Evolutionary conservation across 2,888 invertebrate species (phyloP).

Genomic region (Steinernema hermaphroditum): DNA sequence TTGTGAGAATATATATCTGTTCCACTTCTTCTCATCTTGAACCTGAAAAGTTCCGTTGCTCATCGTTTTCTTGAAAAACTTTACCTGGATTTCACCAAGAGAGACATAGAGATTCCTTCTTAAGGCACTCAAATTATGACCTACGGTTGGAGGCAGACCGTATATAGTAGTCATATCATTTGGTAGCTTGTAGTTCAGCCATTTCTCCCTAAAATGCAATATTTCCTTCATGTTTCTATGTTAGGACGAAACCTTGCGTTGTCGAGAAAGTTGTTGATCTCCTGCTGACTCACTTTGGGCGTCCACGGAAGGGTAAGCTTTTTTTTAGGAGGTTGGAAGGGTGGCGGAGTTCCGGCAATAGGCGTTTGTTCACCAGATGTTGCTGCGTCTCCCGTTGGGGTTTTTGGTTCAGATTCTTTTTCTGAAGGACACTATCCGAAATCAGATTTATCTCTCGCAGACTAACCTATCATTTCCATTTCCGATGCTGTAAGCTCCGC

Average conservation of each 20-base stretch:
- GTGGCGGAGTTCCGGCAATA: conserved; percentile 49
- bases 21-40: conserved; percentile 36
- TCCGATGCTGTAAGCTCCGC: background rate
- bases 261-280: conserved; percentile 60
- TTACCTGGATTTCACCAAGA: conserved; percentile 59
- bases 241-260: background rate
- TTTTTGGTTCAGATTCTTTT: background rate
- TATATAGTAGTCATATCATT: conserved; percentile 84
- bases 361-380: conserved; percentile 53
- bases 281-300: conserved; percentile 51
- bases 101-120: conserved; percentile 69
- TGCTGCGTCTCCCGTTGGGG: background rate
- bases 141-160: conserved; percentile 92
- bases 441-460: background rate
- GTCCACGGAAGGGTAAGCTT: conserved; percentile 52
- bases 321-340: conserved; percentile 37
- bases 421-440: background rate
- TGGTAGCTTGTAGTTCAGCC: conserved; percentile 87
- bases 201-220: conserved; percentile 73
- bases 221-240: too few species aligned
- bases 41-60: background rate
- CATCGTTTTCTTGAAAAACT: background rate
- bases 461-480: background rate
- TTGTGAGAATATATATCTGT: conserved; percentile 67
- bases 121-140: conserved; percentile 78